phyloP scores from a whole-genome alignment of 2,888 invertebrate genomes.

The Pachycephus smyrnensis region DNA sequence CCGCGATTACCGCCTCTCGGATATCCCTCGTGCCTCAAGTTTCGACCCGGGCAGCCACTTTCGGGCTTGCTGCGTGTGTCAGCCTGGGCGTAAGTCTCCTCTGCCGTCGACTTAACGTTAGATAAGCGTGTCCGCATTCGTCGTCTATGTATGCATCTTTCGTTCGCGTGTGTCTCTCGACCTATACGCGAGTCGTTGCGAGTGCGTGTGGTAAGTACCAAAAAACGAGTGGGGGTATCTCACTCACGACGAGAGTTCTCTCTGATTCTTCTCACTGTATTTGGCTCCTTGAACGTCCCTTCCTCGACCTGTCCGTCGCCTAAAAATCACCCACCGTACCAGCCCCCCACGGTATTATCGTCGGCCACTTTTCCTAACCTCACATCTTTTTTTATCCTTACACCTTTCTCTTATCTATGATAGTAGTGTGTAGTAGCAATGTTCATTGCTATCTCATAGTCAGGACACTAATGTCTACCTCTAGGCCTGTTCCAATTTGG shows the following conservation, averaged over 20 bases:
- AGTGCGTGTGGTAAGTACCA: slow-evolving; percentile 13
- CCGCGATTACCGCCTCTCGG: slow-evolving; percentile 40
- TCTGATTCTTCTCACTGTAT: slow-evolving; percentile 3
- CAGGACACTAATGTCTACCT: background rate
- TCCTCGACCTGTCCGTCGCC: background rate
- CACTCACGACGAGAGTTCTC: slow-evolving; percentile 1
- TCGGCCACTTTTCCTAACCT: background rate
- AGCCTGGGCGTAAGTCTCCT: background rate
- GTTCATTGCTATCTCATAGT: background rate
- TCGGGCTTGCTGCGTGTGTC: slow-evolving; percentile 5
- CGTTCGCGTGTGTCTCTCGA: background rate
- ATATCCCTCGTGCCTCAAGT: slow-evolving; percentile 22
- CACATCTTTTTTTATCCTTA: background rate
- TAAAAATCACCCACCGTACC: slow-evolving; percentile 4
- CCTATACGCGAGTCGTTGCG: slow-evolving; percentile 8
- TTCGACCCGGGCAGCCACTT: background rate
- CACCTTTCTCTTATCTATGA: background rate
- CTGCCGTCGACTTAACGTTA: slow-evolving; percentile 1
- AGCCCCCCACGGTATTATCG: background rate
- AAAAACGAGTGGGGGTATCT: slow-evolving; percentile 7
- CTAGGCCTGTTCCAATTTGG: background rate
- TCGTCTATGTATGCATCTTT: slow-evolving; percentile 7
- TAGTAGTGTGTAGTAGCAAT: background rate
- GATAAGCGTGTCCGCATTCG: slow-evolving; percentile 11
- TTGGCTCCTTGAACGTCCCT: slow-evolving; percentile 1